These are phyloP conservation scores for Suncus etruscus DNA, from an alignment of 2,113 vertebrate genomes.

Conservation along the genomic window DNA sequence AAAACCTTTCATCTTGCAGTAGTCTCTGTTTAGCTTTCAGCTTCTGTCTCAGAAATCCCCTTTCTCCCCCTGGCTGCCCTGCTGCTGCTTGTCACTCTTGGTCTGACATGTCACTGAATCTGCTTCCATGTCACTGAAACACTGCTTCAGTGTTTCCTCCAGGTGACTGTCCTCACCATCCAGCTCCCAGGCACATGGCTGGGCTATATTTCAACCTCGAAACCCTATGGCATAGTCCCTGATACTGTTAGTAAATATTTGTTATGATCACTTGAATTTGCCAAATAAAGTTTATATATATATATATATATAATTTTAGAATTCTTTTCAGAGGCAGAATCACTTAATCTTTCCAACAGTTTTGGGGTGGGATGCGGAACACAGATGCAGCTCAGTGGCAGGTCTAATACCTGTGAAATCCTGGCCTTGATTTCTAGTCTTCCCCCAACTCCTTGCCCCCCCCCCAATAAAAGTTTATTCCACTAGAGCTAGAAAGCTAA, in stretches of 20 bases:
- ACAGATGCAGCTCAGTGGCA: too few relatives aligned
- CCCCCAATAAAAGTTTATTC: too few relatives aligned
- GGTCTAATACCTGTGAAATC: too few relatives aligned
- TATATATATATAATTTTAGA: too few relatives aligned
- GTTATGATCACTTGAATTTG: conserved; percentile 37
- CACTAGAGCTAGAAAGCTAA: too few relatives aligned
- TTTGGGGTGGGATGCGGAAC: too few relatives aligned
- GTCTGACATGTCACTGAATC: not conserved
- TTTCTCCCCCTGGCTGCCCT: not conserved
- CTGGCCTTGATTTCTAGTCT: too few relatives aligned
- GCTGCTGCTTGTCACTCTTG: not conserved
- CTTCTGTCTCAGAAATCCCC: not conserved
- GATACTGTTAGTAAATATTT: conserved; percentile 6
- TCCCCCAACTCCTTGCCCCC: too few relatives aligned
- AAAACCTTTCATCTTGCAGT: not conserved
- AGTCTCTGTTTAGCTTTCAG: not conserved
- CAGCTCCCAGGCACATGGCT: not conserved
- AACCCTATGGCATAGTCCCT: too few relatives aligned
- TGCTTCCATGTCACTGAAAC: not conserved
- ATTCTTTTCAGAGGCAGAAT: not conserved
- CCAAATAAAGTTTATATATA: conserved; percentile 9
- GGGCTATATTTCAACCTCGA: too few relatives aligned
- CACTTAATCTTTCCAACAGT: not conserved
- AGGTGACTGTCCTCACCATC: rapidly evolving
- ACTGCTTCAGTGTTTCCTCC: not conserved